Evolutionary conservation across 2,888 invertebrate genomes (phyloP), one percentile per base, ranked within the genome.

Genomic region (Emmelina monodactyla): DNA sequence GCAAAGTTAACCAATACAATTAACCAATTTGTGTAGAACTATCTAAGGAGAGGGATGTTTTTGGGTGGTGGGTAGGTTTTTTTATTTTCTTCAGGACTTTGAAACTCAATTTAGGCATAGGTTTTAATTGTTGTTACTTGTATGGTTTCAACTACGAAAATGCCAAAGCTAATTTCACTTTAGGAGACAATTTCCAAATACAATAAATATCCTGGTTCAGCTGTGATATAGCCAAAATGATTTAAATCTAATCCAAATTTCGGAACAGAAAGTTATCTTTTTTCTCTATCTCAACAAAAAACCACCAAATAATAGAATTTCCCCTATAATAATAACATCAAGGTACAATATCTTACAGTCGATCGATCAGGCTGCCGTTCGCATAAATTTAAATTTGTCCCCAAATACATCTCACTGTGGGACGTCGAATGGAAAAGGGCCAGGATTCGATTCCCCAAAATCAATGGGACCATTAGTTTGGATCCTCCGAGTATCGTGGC

Each of bases 391-490:
- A n/a, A n/a, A n/a, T n/a, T n/a, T n/a, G n/a, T 10, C n/a, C 11
- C 25, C 25, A 25, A 25, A 25, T 25, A 4, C 3, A n/a, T 25
- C 25, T 10, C n/a, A 3, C n/a, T 11, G 47, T 53, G 49, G 47
- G 47, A 53, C 49, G 52, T 54, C 54, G 50, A 42, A 37, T 38
- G 41, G 48, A 50, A 49, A 38, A 42, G 47, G 53, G 54, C 55
- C 52, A 51, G 46, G 56, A 54, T 62, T 59, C 57, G 61, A 66
- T 62, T 60, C 56, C 53, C 47, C 47, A 53, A 64, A 68, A 68
- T 63, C 68, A 68, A 67, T 67, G 62, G 62, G 58, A 61, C 69
- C 69, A 71, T 73, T 72, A 71, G 62, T 49, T 52, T 48, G 51
- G 59, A 60, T 64, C 60, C 57, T 51, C 52, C 45, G 50, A n/a